These are phyloP conservation scores for Dasyurus viverrinus DNA, from an alignment of 2,113 vertebrate genomes.

Conservation along the genomic window DNA sequence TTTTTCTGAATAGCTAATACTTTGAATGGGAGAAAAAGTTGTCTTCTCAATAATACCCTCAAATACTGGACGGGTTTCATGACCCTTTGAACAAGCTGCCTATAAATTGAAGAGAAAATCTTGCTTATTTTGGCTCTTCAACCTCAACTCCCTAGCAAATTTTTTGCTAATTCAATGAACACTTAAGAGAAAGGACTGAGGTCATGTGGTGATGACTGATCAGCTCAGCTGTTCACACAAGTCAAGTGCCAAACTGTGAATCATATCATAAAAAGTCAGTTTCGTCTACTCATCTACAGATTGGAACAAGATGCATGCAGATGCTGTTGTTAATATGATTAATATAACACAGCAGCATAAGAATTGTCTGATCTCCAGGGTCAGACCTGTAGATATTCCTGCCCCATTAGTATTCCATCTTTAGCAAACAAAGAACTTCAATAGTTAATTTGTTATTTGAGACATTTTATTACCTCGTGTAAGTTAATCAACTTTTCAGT, in stretches of 20 bases:
- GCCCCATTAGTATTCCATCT: not conserved
- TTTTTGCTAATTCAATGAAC: not conserved
- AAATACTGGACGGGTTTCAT: not conserved
- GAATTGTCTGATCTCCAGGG: not conserved
- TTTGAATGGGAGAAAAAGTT: not conserved
- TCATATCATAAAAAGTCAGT: not conserved
- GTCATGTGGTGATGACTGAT: not conserved
- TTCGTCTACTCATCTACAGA: not conserved
- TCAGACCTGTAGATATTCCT: not conserved
- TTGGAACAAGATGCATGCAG: not conserved
- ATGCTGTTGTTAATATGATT: not conserved
- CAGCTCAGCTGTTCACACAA: not conserved
- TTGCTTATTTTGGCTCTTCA: not conserved
- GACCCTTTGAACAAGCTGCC: not conserved
- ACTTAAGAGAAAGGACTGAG: not conserved
- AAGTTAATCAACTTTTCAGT: not conserved
- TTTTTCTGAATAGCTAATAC: not conserved
- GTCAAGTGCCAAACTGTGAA: not conserved
- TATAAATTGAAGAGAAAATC: not conserved
- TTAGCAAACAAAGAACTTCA: not conserved
- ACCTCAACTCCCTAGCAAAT: not conserved
- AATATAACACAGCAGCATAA: not conserved
- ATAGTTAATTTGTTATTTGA: not conserved
- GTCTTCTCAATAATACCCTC: not conserved
- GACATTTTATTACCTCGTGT: not conserved